Percentiles rank a stretch among this genome's conserved stretches.
These are phyloP conservation scores for Diploptera punctata DNA, from an alignment of 2,888 invertebrate species.

Conservation along the genomic window DNA sequence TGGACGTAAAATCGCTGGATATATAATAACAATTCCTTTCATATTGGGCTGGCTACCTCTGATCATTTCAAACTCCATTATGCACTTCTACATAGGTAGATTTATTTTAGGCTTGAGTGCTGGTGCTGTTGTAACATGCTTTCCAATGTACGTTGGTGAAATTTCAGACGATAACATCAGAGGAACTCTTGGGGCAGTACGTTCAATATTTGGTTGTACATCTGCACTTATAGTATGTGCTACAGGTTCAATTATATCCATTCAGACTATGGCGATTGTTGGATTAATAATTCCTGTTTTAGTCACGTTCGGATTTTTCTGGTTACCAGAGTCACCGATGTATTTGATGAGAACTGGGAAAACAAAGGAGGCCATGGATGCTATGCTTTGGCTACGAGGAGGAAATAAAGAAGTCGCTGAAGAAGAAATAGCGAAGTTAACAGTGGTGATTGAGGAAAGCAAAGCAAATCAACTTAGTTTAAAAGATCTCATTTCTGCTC, in stretches of 20 bases:
- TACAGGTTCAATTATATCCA: conserved; percentile 48
- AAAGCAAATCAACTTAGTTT: background rate
- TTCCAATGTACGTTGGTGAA: background rate
- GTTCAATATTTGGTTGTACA: background rate
- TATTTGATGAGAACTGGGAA: conserved; percentile 57
- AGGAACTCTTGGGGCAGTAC: background rate
- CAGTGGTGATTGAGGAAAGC: conserved; percentile 47
- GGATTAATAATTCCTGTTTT: conserved; percentile 59
- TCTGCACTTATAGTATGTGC: conserved; percentile 48
- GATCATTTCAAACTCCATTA: background rate
- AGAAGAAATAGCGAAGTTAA: conserved; percentile 48
- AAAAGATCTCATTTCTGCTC: background rate
- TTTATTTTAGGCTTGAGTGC: background rate
- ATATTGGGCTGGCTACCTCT: background rate
- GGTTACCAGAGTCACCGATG: conserved; percentile 67
- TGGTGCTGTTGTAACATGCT: background rate
- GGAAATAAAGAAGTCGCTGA: conserved; percentile 46
- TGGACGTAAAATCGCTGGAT: background rate
- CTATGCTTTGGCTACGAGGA: conserved; percentile 48
- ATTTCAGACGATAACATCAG: background rate
- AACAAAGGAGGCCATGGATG: conserved; percentile 55
- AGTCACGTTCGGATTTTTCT: conserved; percentile 57
- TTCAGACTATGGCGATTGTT: conserved; percentile 59
- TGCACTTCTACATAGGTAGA: background rate
- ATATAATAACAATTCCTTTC: background rate